These are phyloP conservation scores for Psittacula echo DNA, from an alignment of 2,797 vertebrate genomes.

Conservation along the genomic window DNA sequence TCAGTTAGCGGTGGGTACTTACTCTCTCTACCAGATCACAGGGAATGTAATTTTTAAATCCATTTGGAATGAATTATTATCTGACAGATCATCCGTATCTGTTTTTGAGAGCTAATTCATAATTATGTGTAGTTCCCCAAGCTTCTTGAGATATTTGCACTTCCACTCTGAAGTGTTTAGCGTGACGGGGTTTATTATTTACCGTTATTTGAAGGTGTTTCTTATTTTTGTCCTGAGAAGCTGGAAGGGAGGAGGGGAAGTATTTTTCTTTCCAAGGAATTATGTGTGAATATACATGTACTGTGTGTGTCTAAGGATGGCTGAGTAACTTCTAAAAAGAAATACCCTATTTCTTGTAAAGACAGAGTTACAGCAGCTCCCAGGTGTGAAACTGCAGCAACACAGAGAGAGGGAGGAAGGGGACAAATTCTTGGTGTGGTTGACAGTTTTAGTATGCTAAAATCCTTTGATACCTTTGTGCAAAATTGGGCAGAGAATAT, in stretches of 20 bases:
- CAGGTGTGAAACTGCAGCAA: constrained; percentile 15
- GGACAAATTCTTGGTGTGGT: constrained; percentile 7
- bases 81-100: constrained; percentile 30
- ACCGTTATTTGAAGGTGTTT: constrained; percentile 57
- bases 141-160: constrained; percentile 30
- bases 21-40: not conserved
- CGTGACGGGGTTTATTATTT: constrained; percentile 23
- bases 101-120: constrained; percentile 21
- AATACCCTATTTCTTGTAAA: not conserved
- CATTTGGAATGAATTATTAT: constrained; percentile 16
- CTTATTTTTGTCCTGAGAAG: constrained; percentile 33
- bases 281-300: not conserved
- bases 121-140: constrained; percentile 22
- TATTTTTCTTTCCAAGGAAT: not conserved
- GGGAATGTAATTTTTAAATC: not conserved
- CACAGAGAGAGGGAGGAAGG: not conserved
- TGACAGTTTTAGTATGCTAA: constrained; percentile 30
- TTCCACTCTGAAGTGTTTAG: constrained; percentile 48
- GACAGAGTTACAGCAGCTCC: not conserved
- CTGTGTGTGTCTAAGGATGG: not conserved
- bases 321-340: not conserved
- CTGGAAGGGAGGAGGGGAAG: not conserved
- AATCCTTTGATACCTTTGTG: constrained; percentile 37
- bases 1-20: not conserved
- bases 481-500: constrained; percentile 43